Conservation (phyloP, 2,113 vertebrate species). For the Fukomys damarensis region DNA sequence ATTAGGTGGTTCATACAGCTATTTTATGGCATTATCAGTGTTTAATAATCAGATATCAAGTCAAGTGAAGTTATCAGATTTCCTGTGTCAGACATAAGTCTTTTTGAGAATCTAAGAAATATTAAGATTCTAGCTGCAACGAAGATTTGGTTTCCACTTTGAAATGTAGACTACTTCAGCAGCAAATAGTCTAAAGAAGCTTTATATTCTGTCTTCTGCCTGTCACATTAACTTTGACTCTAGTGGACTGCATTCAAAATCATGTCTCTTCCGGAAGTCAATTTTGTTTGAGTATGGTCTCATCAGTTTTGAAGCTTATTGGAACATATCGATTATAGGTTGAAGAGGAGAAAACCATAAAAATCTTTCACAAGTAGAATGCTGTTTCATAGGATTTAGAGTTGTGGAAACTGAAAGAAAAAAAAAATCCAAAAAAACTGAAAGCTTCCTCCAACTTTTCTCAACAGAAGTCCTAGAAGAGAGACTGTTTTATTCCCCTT, state of each 20-base stretch:
- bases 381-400: slow-evolving; percentile 50
- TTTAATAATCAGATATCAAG: neutral
- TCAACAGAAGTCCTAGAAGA: neutral
- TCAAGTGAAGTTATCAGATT: neutral
- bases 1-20: neutral
- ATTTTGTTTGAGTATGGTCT: neutral
- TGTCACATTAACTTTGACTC: neutral
- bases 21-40: neutral
- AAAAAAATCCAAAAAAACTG: neutral
- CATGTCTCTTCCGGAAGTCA: neutral
- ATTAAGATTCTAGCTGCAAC: neutral
- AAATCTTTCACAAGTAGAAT: neutral
- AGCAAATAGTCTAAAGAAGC: neutral
- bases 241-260: neutral
- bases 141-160: neutral
- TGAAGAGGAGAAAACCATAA: slow-evolving; percentile 37
- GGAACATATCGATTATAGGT: slow-evolving; percentile 16
- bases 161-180: neutral
- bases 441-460: neutral
- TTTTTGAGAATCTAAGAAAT: slow-evolving; percentile 23
- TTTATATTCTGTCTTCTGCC: neutral
- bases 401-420: slow-evolving; percentile 18
- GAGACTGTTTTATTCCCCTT: neutral
- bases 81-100: neutral
- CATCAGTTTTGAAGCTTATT: neutral